Conservation (phyloP, 2,113 vertebrate genomes). For the Burhinus oedicnemus region DNA sequence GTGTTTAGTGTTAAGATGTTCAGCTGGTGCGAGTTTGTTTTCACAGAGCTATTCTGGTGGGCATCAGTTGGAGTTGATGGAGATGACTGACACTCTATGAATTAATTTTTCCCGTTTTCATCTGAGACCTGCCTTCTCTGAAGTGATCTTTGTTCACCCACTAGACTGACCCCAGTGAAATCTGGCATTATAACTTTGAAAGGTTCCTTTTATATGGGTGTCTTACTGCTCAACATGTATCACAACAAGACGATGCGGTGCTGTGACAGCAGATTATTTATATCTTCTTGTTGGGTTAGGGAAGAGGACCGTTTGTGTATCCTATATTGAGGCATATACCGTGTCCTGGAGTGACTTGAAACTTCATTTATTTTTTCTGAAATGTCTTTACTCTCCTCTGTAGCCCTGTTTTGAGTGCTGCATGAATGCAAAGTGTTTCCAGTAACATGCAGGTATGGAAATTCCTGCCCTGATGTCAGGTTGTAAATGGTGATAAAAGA, state of each 20-base stretch:
- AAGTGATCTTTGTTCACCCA: not conserved
- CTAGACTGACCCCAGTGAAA: not conserved
- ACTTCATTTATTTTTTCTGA: not conserved
- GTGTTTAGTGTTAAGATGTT: not conserved
- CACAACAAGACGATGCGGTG: not conserved
- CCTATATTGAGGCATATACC: not conserved
- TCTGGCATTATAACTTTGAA: not conserved
- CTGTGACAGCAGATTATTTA: not conserved
- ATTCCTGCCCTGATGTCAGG: not conserved
- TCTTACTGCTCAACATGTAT: not conserved
- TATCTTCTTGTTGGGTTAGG: not conserved
- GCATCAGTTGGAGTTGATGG: not conserved
- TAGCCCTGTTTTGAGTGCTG: not conserved
- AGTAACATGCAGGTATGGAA: not conserved
- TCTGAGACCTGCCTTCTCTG: not conserved
- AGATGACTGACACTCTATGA: not conserved
- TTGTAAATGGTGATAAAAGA: not conserved
- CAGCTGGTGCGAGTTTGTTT: not conserved
- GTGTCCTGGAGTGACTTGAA: not conserved
- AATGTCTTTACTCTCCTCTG: not conserved
- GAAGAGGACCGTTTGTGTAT: not conserved
- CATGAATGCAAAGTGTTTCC: not conserved
- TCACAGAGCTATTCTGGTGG: not conserved
- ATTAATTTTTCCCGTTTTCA: not conserved
- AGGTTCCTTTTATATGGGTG: not conserved